phyloP scores from a whole-genome alignment of 2,888 invertebrate species.

The Polydrusus cervinus region DNA sequence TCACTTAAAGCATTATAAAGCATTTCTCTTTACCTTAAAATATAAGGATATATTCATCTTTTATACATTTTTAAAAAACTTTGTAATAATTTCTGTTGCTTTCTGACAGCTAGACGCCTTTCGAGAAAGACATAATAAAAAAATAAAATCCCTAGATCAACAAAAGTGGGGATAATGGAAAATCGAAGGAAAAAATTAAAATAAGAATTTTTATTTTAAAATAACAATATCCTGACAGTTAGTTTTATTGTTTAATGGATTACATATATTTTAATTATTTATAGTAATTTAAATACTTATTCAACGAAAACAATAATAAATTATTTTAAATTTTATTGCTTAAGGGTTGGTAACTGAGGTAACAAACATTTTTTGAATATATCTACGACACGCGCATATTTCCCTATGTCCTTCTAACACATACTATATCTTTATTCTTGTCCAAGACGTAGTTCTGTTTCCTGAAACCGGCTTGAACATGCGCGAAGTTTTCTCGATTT shows the following conservation, averaged over 20 bases:
- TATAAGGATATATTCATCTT: constrained; percentile 10
- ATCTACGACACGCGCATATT: background rate
- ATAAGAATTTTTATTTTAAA: background rate
- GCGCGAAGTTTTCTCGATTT: too few species aligned
- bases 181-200: background rate
- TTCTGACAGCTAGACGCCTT: constrained; percentile 28
- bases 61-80: constrained; percentile 5
- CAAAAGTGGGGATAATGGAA: constrained; percentile 9
- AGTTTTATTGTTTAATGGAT: too few species aligned
- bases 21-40: constrained; percentile 11
- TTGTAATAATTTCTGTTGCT: constrained; percentile 24
- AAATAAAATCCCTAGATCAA: constrained; percentile 20
- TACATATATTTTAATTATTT: too few species aligned
- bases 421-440: background rate
- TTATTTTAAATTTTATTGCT: background rate
- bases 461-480: too few species aligned
- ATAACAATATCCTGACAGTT: too few species aligned
- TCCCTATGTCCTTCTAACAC: background rate
- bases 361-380: background rate
- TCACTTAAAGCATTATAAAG: constrained; percentile 1
- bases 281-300: too few species aligned
- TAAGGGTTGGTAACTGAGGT: background rate
- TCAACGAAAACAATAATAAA: background rate
- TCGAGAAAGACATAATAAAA: constrained; percentile 23
- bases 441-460: background rate